phyloP scores from a whole-genome alignment of 2,888 invertebrate species.

The Melinopterus prodromus region DNA sequence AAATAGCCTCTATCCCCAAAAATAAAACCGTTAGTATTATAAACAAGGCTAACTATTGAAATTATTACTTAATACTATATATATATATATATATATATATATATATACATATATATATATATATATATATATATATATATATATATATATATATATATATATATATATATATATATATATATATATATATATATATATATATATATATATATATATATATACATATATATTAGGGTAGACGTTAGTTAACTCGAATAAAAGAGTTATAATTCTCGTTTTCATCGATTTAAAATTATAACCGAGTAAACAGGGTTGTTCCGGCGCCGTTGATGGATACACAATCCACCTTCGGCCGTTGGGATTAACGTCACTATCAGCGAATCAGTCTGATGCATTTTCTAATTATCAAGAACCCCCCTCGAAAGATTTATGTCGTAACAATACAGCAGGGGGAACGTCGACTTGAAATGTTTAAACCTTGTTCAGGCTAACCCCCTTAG shows the following conservation, averaged over 20 bases:
- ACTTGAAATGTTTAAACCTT: constrained; percentile 25
- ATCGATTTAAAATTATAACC: neutral
- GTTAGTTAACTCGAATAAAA: neutral
- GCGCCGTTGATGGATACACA: constrained; percentile 36
- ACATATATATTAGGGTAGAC: too few relatives aligned
- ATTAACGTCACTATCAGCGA: constrained; percentile 47
- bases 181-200: too few relatives aligned
- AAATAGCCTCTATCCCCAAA: too few relatives aligned
- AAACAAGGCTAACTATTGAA: too few relatives aligned
- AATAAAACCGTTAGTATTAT: too few relatives aligned
- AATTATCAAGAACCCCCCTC: constrained; percentile 45
- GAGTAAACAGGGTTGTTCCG: neutral
- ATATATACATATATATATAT: too few relatives aligned
- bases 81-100: too few relatives aligned
- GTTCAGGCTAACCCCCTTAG: neutral
- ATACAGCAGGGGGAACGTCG: constrained; percentile 36
- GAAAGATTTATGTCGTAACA: constrained; percentile 44
- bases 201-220: too few relatives aligned
- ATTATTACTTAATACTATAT: too few relatives aligned
- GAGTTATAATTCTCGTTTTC: neutral
- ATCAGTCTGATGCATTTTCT: constrained; percentile 50
- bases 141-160: too few relatives aligned
- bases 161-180: too few relatives aligned
- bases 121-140: too few relatives aligned
- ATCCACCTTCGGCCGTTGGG: constrained; percentile 41